Evolutionary conservation across 53 echinoderm and acorn worm species (phyloP), one percentile per base, ranked within the genome.

Genomic region (Pentamera pediparva): DNA sequence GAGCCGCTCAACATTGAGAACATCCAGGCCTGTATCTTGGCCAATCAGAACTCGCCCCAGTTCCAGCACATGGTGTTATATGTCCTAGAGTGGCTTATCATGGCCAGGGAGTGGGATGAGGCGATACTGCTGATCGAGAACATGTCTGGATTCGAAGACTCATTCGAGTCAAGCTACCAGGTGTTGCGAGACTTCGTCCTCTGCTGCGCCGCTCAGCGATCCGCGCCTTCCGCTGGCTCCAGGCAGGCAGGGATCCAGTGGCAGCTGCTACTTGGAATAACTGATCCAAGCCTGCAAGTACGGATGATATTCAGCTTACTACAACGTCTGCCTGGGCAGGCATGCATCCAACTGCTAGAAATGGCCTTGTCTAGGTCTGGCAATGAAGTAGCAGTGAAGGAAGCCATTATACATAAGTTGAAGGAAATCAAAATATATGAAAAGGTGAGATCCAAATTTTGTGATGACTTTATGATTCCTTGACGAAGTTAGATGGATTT

Each of bases 351-450:
- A 45, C 74, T 95, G 77, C 74, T 95, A 37, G 70, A 83, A 33
- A 61, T 83, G 60, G 76, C 77, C n/a, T 56, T 83, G 13, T 79
- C 83, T n/a, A 64, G 79, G 56, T 75, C 78, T 21, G 35, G 75
- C 20, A 39, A 30, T 34, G 65, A 74, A 20, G 49, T 58, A 31
- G 62, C 50, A 37, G 37, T 83, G 18, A 37, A 57, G 8, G 43
- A 78, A 54, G 78, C 79, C 41, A 65, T 85, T 11, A 17, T 51
- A 50, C 43, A 65, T 37, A 81, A 85, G 52, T 39, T 90, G 40
- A 62, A 80, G 20, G 79, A 91, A 60, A 85, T 95, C 79, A 90
- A 82, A 28, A 80, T 91, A 9, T 95, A 95, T 47, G 81, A 76
- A 34, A 87, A 88, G 88, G 96, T 94, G 59, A 37, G 40, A 9